Percentiles rank a stretch among this genome's conserved stretches.
Conservation (phyloP, 2,888 invertebrate genomes). For the Orthonychiurus folsomi region DNA sequence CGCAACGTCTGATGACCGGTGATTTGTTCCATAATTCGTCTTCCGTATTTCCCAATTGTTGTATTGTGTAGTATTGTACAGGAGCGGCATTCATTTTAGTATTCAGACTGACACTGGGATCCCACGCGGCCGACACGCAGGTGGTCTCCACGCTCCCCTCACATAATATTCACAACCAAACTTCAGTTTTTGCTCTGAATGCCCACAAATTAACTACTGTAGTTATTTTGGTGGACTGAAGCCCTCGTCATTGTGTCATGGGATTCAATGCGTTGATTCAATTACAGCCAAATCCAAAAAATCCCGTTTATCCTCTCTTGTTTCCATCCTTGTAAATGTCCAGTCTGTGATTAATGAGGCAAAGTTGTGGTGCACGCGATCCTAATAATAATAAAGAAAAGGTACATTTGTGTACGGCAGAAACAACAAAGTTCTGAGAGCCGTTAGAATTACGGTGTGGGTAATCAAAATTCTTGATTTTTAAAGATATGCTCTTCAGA, state of each 20-base stretch:
- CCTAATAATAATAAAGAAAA: too few species aligned
- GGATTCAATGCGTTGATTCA: not conserved
- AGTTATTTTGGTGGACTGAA: too few species aligned
- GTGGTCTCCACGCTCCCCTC: not conserved
- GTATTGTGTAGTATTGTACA: too few species aligned
- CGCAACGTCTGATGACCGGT: not conserved
- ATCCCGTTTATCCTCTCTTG: not conserved
- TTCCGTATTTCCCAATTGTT: not conserved
- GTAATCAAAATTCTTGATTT: too few species aligned
- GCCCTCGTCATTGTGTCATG: too few species aligned
- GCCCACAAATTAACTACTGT: not conserved
- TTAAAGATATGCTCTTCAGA: too few species aligned
- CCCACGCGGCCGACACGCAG: not conserved
- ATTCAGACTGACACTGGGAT: not conserved
- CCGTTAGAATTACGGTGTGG: too few species aligned
- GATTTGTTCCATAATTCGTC: constrained; percentile 1
- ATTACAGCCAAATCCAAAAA: not conserved
- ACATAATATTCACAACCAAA: not conserved
- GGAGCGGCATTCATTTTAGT: too few species aligned
- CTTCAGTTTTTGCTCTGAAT: not conserved
- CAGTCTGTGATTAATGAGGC: not conserved
- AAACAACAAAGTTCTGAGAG: too few species aligned
- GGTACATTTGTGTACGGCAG: too few species aligned
- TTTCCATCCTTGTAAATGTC: not conserved
- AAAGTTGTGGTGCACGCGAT: too few species aligned